Conservation (phyloP, 2,113 vertebrate species). For the Hystrix cristata region DNA sequence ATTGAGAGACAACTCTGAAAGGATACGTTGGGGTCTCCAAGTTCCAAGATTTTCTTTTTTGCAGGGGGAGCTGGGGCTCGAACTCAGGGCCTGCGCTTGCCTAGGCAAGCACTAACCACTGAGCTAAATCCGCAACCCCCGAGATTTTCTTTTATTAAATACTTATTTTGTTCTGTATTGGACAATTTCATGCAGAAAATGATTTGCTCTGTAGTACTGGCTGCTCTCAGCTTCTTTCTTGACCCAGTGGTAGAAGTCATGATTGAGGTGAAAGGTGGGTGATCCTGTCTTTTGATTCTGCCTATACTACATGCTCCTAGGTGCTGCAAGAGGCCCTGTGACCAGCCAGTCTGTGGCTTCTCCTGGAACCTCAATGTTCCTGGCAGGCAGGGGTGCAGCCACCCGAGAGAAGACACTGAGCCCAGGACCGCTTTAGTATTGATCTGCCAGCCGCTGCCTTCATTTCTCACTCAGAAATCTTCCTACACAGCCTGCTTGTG, state of each 20-base stretch:
- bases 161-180: neutral
- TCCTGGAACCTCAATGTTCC: neutral
- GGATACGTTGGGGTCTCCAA: neutral
- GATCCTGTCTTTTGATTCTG: neutral
- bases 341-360: neutral
- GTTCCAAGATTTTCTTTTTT: neutral
- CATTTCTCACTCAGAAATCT: neutral
- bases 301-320: neutral
- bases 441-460: neutral
- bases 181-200: neutral
- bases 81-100: no score
- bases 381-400: neutral
- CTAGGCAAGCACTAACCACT: no score
- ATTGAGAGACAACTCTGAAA: slow-evolving; percentile 19
- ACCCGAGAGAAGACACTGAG: neutral
- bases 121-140: neutral
- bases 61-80: no score
- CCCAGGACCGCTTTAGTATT: neutral
- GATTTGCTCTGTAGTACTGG: neutral
- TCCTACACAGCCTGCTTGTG: neutral
- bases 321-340: neutral
- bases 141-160: slow-evolving; percentile 6
- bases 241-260: neutral
- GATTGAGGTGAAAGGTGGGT: neutral
- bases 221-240: neutral